These are phyloP conservation scores for Tenrec ecaudatus DNA, from an alignment of 2,113 vertebrate genomes.

Conservation along the genomic window DNA sequence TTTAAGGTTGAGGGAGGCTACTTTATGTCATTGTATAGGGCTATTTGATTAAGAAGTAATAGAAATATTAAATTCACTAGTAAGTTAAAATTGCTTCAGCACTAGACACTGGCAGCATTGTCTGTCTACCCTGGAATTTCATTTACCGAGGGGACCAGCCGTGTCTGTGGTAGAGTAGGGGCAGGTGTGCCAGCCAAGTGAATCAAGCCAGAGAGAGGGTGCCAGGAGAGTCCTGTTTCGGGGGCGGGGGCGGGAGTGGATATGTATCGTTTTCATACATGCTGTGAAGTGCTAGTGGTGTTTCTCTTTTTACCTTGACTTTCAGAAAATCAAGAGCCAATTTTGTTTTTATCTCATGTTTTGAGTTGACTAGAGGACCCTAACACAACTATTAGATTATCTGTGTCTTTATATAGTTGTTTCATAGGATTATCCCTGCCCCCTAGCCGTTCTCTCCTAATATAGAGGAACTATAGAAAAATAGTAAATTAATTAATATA, in stretches of 20 bases:
- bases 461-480: background rate
- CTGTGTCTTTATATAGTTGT: background rate
- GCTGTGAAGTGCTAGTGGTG: background rate
- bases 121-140: background rate
- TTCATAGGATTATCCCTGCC: background rate
- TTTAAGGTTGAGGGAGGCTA: background rate
- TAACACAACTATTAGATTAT: background rate
- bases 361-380: background rate
- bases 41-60: slow-evolving; percentile 8
- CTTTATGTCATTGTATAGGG: background rate
- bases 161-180: background rate
- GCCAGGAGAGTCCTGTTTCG: background rate
- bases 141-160: background rate
- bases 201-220: background rate
- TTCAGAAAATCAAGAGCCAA: background rate
- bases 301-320: slow-evolving; percentile 14
- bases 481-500: background rate
- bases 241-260: background rate
- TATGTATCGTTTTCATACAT: background rate
- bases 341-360: background rate
- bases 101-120: background rate
- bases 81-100: slow-evolving; percentile 16
- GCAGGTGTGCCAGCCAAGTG: background rate
- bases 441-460: background rate
- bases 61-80: slow-evolving; percentile 3